Base-by-base conservation (phyloP, 2,113 vertebrate species). In the Tylochromis polylepis region DNA sequence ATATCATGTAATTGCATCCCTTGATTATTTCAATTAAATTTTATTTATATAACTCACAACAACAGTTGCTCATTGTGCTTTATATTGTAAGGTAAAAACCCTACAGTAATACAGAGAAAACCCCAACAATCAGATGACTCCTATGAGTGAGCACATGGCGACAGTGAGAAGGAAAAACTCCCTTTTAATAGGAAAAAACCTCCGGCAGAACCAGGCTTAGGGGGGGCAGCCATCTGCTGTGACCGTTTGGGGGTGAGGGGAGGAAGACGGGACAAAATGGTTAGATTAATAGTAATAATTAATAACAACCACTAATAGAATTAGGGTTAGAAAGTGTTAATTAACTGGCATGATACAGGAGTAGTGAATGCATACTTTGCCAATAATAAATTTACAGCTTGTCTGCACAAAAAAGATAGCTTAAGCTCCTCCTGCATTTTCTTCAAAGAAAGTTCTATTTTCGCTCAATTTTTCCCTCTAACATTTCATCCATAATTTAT, bases 401-500 rank as follows among this genome's bases (percentile, higher is more conserved):
- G 36, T 49, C 81, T 55, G 60, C 15, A 78, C 15, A 36, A 62
- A 62, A 27, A 89, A 51, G 16, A 29, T 5, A 72, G 31, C 41
- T 59, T 77, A 24, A 77, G 60, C 31, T 80, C 58, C 65, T 14
- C 51, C 72, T 51, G 31, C 60, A 72, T 72, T 81, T 65, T 87
- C 84, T 81, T 49, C 31, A 85, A 60, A 79, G 18, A 80, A 86
- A 85, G 59, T 88, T 67, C 24, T 60, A 77, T 84, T 92, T 90
- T 38, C 77, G 83, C 86, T 91, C 55, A 84, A 78, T 85, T 88
- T 89, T 85, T 87, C 72, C 83, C 75, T 62, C 70, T 58, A 86
- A 93, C 81, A 81, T 80, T 88, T 55, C 65, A 91, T 94, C 67
- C 72, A 95, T 94, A 90, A 94, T 94, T 94, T 87, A 95, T 88